Evolutionary conservation across 2,797 vertebrate genomes (phyloP), one percentile per base, ranked within the genome.

Genomic region (Silurus lanzhouensis): DNA sequence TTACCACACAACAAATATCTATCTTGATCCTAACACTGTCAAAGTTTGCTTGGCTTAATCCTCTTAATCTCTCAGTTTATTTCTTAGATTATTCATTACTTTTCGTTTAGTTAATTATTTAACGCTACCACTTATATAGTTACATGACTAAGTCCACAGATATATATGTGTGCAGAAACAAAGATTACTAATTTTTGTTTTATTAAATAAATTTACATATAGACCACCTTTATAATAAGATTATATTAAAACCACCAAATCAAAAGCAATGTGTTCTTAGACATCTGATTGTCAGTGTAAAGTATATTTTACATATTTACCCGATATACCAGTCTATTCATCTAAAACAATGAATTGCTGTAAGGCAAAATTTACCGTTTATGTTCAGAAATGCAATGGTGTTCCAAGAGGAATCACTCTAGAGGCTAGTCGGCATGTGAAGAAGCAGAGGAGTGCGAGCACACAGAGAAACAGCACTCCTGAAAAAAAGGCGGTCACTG

Each of bases 361-460:
- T 31, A 72, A 27, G 25, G 7, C 57, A 71, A 19, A 31, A 52
- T 81, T 84, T 84, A 88, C 82, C 38, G 63, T 74, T n/a, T 12
- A 64, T 9, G 4, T 55, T 95, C 91, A 95, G 82, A 95, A 92
- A 6, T 60, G 83, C 25, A 91, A 89, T 2, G 94, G 94, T 71
- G 94, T 91, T 20, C 93, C 93, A 58, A 92, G 10, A 25, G 93
- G 93, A 78, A 93, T 91, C 85, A 67, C 89, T 85, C 83, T 89
- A 67, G 88, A 85, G 0, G 93, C 92, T 89, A 96, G 90, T 58
- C 95, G 93, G 92, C 95, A 96, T 89, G 91, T 94, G 70, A 95
- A 95, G 90, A 85, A 96, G 89, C 95, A 96, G 12, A 96, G 92
- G 77, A 95, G 81, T 0, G 68, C 87, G 88, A 96, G 70, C 27